Base-by-base conservation (phyloP, 2,888 invertebrate genomes). In the Agrotis ipsilon region DNA sequence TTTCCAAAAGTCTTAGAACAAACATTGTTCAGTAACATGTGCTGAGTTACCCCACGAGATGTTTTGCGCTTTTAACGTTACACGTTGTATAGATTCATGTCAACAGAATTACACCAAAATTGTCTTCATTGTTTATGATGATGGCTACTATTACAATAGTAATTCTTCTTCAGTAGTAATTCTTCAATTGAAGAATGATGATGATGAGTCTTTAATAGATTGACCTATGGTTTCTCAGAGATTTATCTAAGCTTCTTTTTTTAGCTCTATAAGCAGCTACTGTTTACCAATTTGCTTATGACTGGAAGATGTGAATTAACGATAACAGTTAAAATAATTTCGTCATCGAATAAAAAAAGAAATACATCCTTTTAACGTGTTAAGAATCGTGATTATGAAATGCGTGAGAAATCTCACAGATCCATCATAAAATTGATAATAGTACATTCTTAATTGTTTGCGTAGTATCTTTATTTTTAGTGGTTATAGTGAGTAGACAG, bases 401-500 rank as follows among this genome's bases (percentile, higher is more conserved):
- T 54, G 2, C 16, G 18, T 59, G 72, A 16, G 19, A 49, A 75
- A 62, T 49, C 18, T 75, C 52, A 45, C 62, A 32, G 18, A 39
- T 27, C 24, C 2, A 3, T 69, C 48, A 24, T 13, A 18, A 45
- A 45, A 1, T 16, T 4, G 14, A 7, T 68, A 58, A 32, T 24
- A 43, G n/a, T n/a, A n/a, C n/a, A n/a, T n/a, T n/a, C 4, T 11
- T 24, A 39, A 46, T 14, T 7, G 6, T 43, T 49, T 27, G 27
- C 11, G 24, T 61, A 18, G 21, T n/a, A 18, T 27, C 27, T 9
- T 54, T 54, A 27, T 54, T 27, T 27, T 18, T 54, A 27, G 11
- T 27, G 19, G 11, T 51, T 21, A 51, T 21, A 14, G 19, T 27
- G 27, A 27, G 27, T 27, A 5, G 5, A 24, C 3, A 24, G 3